These are phyloP conservation scores for Callaeas wilsoni DNA, from an alignment of 2,113 vertebrate genomes.

Conservation along the genomic window DNA sequence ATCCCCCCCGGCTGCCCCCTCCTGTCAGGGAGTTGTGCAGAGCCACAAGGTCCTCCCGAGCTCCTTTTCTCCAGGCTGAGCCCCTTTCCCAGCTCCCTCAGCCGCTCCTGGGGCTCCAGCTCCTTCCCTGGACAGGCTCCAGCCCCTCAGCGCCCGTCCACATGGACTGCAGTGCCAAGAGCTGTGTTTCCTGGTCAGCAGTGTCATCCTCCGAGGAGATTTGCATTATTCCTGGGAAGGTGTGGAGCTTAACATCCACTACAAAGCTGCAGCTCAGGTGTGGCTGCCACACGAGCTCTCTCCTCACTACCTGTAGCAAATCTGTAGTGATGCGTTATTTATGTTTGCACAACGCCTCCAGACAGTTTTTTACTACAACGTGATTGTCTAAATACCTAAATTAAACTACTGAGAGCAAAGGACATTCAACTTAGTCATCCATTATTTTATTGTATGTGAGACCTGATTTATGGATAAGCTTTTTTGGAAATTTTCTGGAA, in stretches of 20 bases:
- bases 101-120: not conserved
- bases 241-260: rapidly evolving
- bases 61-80: not conserved
- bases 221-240: too few relatives aligned
- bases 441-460: not conserved
- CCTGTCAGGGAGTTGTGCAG: not conserved
- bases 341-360: not conserved
- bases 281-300: not conserved
- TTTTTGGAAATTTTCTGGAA: not conserved
- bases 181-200: not conserved
- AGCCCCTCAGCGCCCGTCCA: rapidly evolving
- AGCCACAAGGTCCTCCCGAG: not conserved
- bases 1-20: not conserved
- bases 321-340: not conserved
- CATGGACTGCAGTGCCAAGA: not conserved
- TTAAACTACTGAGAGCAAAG: not conserved
- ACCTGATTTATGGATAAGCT: not conserved
- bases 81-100: not conserved
- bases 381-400: not conserved
- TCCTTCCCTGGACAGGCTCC: rapidly evolving
- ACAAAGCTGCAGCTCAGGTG: not conserved
- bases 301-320: not conserved
- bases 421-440: not conserved
- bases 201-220: not conserved
- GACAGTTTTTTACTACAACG: not conserved